Conservation (phyloP, 2,113 vertebrate species). For the Prochilodus magdalenae region DNA sequence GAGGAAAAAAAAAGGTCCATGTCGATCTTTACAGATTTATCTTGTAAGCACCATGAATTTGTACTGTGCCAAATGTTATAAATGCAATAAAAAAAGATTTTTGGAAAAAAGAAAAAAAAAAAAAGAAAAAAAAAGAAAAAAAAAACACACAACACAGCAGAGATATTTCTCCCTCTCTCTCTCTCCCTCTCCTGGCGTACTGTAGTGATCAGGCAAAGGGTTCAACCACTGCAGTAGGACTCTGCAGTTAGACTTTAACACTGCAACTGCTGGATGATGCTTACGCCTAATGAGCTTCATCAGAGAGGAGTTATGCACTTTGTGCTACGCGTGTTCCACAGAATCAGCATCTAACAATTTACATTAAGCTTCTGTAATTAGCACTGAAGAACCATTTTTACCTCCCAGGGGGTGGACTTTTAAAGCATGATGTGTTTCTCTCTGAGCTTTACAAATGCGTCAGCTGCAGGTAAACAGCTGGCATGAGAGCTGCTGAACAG, state of each 20-base stretch:
- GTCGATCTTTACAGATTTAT: slow-evolving; percentile 89
- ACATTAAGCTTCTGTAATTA: not conserved
- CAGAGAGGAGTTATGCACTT: not conserved
- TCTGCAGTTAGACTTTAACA: slow-evolving; percentile 86
- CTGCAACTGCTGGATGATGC: slow-evolving; percentile 65
- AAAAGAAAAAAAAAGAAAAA: slow-evolving; percentile 74
- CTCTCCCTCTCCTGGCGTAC: slow-evolving; percentile 67
- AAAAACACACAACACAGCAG: slow-evolving; percentile 60
- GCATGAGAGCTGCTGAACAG: not conserved
- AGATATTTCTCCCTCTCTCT: slow-evolving; percentile 56
- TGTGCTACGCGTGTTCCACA: not conserved
- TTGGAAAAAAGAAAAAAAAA: slow-evolving; percentile 70
- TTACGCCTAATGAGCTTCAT: slow-evolving; percentile 16
- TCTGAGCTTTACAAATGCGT: not conserved
- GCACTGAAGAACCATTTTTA: not conserved
- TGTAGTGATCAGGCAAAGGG: slow-evolving; percentile 77
- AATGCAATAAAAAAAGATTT: slow-evolving; percentile 92
- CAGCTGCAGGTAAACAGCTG: slow-evolving; percentile 13
- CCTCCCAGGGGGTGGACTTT: not conserved
- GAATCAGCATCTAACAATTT: not conserved
- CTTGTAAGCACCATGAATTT: slow-evolving; percentile 90
- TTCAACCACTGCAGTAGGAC: slow-evolving; percentile 86
- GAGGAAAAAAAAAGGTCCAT: slow-evolving; percentile 78
- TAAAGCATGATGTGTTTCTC: not conserved
- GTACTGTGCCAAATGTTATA: slow-evolving; percentile 94